Conservation (phyloP, 1,140 invertebrate species). For the Drosophila seguyi region DNA sequence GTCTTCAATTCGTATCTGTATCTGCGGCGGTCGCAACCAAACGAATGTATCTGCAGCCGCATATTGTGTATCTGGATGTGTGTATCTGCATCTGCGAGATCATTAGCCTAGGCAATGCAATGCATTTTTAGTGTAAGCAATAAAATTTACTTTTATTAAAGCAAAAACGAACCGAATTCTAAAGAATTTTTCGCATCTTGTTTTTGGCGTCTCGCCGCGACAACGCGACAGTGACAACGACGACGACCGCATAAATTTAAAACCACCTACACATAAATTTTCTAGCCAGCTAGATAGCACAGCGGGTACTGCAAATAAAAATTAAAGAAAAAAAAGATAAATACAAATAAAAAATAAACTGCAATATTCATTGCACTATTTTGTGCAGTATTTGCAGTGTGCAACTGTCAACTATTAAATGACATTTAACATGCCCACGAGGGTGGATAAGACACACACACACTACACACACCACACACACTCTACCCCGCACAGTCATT, state of each 20-base stretch:
- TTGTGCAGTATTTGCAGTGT: constrained; percentile 54
- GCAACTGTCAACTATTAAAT: constrained; percentile 83
- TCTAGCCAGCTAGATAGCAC: constrained; percentile 62
- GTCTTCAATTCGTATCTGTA: constrained; percentile 59
- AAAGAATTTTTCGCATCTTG: constrained; percentile 80
- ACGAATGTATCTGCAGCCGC: constrained; percentile 8
- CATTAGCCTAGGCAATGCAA: constrained; percentile 29
- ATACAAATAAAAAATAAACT: constrained; percentile 61
- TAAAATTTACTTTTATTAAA: constrained; percentile 84
- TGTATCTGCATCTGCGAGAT: constrained; percentile 17
- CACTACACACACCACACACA: background rate
- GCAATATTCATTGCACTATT: constrained; percentile 69
- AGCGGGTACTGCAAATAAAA: constrained; percentile 20
- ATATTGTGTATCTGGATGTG: constrained; percentile 20
- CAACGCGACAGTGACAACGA: constrained; percentile 49
- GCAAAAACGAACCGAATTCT: constrained; percentile 80
- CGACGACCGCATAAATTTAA: constrained; percentile 79
- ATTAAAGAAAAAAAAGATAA: constrained; percentile 22
- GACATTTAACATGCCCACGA: constrained; percentile 80
- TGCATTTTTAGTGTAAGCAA: constrained; percentile 76
- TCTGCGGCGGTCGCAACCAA: constrained; percentile 11
- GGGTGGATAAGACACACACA: constrained; percentile 15
- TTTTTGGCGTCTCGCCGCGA: constrained; percentile 62
- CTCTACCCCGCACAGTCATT: constrained; percentile 2
- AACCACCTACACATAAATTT: constrained; percentile 69